phyloP scores from a whole-genome alignment of 37 sponge, comb jelly and placozoan genomes.

The Lycopodina hypogea region DNA sequence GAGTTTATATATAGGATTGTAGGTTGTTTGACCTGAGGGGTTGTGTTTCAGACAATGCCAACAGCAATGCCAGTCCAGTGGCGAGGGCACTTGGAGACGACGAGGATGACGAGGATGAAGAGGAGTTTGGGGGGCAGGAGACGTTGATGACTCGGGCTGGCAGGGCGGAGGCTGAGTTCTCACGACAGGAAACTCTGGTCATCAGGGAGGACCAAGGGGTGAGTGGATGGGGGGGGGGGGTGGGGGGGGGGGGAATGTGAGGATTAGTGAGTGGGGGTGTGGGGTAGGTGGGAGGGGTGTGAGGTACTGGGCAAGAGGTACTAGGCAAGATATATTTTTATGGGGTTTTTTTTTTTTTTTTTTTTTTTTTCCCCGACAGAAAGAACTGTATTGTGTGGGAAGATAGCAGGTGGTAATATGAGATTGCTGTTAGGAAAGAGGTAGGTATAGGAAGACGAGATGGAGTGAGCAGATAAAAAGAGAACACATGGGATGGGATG shows the following conservation, averaged over 20 bases:
- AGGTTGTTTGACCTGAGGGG: not conserved
- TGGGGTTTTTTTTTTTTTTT: too few species aligned
- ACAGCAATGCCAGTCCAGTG: constrained; percentile 4
- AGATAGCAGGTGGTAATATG: too few species aligned
- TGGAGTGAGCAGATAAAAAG: too few species aligned
- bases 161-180: constrained; percentile 41
- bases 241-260: not conserved
- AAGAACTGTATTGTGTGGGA: too few species aligned
- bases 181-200: constrained; percentile 46
- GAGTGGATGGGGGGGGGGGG: not conserved
- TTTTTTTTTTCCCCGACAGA: too few species aligned
- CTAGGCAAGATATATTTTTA: too few species aligned
- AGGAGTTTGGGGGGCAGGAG: constrained; percentile 50
- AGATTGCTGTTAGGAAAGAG: too few species aligned
- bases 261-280: not conserved
- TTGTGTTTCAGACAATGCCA: not conserved
- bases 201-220: constrained; percentile 32
- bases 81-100: constrained; percentile 37
- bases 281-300: too few species aligned
- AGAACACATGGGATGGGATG: too few species aligned
- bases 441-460: too few species aligned
- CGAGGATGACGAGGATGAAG: constrained; percentile 66
- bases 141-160: constrained; percentile 32
- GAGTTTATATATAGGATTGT: not conserved
- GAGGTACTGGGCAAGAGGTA: not conserved